Base-by-base conservation (phyloP, 2,797 vertebrate species). In the Spinibarbus caldwelli region DNA sequence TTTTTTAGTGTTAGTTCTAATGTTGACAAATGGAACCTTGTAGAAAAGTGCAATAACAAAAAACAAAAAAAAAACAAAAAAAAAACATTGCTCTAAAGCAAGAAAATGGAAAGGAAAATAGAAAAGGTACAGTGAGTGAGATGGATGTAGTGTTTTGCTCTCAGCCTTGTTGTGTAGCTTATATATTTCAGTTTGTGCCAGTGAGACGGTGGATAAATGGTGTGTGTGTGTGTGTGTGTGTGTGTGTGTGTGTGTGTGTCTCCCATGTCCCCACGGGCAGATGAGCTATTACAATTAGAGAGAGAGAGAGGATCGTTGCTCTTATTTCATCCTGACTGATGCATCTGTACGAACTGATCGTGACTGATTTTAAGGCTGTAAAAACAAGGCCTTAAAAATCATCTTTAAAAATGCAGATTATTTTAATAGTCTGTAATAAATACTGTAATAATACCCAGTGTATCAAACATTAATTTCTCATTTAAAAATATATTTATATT, bases 141-240 rank as follows among this genome's bases (percentile, higher is more conserved):
- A 83, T 76, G 8, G 14, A 67, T 75, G 81, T 1, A 47, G 31
- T 38, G 62, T 76, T 52, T 76, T 66, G 14, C 43, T 43, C 31
- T 12, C 17, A 21, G 31, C 23, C 10, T 29, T 82, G 67, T 14
- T 57, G 38, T 75, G 71, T 45, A 36, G 59, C 87, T 34, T 85
- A 87, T 86, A 11, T 73, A 82, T 90, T 89, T 93, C 78, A 54
- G 81, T 91, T 92, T 86, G 59, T 85, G 80, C 21, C 64, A 26
- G 45, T 23, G 43, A 80, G 19, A 34, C 41, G 45, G n/a, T n/a
- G n/a, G 26, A 79, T 41, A 31, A 79, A 72, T 1, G 0, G 15
- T 31, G 43, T 31, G 26, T 47, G 34, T 36, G 83, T 79, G 66
- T 79, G 47, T 75, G n/a, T 31, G n/a, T 67, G 26, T 36, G 36